phyloP scores from a whole-genome alignment of 2,797 vertebrate genomes.

The Muscicapa comitata region DNA sequence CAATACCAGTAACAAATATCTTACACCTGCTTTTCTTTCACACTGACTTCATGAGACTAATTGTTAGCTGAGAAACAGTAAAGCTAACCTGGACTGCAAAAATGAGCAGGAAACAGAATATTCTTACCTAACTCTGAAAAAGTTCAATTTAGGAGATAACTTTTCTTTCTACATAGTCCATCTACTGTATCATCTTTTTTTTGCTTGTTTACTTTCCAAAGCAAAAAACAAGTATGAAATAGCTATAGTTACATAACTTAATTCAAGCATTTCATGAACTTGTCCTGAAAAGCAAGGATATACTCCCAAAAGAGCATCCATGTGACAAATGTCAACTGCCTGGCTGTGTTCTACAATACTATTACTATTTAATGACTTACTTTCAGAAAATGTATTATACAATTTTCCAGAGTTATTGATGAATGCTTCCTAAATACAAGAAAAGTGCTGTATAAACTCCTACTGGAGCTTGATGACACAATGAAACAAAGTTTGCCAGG shows the following conservation, averaged over 20 bases:
- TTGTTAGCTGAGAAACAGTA: not conserved
- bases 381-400: not conserved
- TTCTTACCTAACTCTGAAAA: not conserved
- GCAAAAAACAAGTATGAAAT: not conserved
- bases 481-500: conserved; percentile 18
- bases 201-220: not conserved
- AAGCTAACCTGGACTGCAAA: not conserved
- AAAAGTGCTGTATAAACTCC: not conserved
- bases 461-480: not conserved
- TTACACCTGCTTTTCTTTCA: not conserved
- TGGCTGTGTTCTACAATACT: not conserved
- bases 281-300: not conserved
- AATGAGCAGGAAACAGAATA: not conserved
- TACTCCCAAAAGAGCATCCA: not conserved
- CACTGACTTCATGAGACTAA: not conserved
- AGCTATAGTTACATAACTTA: not conserved
- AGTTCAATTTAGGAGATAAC: not conserved
- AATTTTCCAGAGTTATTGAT: conserved; percentile 15
- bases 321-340: not conserved
- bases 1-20: not conserved
- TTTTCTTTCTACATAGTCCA: not conserved
- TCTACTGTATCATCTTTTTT: too few relatives aligned
- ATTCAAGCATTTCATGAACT: not conserved
- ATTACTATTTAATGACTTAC: conserved; percentile 8
- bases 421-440: not conserved